Percentiles rank a stretch among this genome's conserved stretches.
Conservation (phyloP, 2,113 vertebrate genomes). For the Marmota flaviventris region DNA sequence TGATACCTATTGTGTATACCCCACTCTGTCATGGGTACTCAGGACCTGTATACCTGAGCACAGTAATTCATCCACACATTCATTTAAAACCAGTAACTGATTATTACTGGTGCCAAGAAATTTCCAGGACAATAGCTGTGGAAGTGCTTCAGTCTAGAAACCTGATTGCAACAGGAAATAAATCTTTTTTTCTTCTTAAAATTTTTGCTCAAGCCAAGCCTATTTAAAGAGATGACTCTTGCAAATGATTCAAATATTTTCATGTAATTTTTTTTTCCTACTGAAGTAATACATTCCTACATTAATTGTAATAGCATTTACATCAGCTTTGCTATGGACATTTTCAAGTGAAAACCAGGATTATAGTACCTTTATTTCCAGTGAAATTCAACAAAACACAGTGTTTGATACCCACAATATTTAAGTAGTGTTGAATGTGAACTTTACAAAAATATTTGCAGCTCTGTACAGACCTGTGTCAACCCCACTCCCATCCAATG, state of each 20-base stretch:
- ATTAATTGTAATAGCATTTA: slow-evolving; percentile 23
- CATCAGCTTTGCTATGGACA: not conserved
- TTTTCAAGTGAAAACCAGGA: slow-evolving; percentile 55
- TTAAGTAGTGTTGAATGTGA: not conserved
- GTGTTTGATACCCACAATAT: slow-evolving; percentile 5
- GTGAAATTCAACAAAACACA: not conserved
- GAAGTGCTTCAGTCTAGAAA: not conserved
- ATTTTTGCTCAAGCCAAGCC: not conserved
- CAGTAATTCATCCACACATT: not conserved
- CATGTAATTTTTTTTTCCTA: slow-evolving; percentile 11
- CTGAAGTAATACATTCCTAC: not conserved
- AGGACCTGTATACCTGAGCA: too few relatives aligned
- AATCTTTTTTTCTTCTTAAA: not conserved
- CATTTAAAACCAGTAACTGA: not conserved
- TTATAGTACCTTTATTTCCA: not conserved
- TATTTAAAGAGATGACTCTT: slow-evolving; percentile 21
- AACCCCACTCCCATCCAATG: not conserved
- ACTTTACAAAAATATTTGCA: not conserved
- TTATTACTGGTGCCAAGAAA: not conserved
- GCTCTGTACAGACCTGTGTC: not conserved
- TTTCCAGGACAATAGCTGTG: not conserved
- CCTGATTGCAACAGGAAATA: not conserved
- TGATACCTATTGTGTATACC: not conserved
- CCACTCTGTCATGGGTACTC: not conserved
- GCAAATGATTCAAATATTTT: slow-evolving; percentile 6